These are phyloP conservation scores for Sebastes vulpes DNA, from an alignment of 2,797 vertebrate species.

Conservation along the genomic window DNA sequence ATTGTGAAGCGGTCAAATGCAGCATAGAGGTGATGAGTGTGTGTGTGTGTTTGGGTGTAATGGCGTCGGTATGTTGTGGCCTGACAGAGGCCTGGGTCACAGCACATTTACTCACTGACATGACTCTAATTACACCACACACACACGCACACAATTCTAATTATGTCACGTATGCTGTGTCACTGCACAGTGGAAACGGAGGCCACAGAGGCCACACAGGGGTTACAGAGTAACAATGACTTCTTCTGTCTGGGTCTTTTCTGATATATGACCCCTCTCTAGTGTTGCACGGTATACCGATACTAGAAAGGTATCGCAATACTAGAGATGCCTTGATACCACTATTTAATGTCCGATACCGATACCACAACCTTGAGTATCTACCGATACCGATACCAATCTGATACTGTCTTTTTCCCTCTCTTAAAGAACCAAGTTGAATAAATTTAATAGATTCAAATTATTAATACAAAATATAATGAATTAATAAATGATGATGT, in stretches of 20 bases:
- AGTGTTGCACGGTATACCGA: background rate
- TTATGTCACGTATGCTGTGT: conserved; percentile 37
- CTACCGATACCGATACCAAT: too few relatives aligned
- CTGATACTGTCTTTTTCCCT: too few relatives aligned
- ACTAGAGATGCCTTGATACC: background rate
- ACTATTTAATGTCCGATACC: too few relatives aligned
- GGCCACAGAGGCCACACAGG: conserved; percentile 20
- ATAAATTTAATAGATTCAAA: too few relatives aligned
- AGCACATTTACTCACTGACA: conserved; percentile 62
- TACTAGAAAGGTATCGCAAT: background rate
- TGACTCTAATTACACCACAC: conserved; percentile 53
- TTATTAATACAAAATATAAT: too few relatives aligned
- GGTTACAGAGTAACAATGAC: conserved; percentile 9
- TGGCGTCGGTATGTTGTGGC: conserved; percentile 18
- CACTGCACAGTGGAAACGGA: conserved; percentile 11
- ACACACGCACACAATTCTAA: background rate
- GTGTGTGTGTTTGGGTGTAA: conserved; percentile 6
- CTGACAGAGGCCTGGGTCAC: conserved; percentile 50
- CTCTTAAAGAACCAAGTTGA: accelerated
- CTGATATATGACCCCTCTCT: background rate
- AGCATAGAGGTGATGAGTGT: conserved; percentile 12
- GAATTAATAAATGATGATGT: too few relatives aligned
- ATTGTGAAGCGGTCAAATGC: conserved; percentile 23
- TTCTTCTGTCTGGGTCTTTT: conserved; percentile 1
- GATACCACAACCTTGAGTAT: too few relatives aligned